phyloP scores from a whole-genome alignment of 1,140 invertebrate species.

The Ips nitidus region DNA sequence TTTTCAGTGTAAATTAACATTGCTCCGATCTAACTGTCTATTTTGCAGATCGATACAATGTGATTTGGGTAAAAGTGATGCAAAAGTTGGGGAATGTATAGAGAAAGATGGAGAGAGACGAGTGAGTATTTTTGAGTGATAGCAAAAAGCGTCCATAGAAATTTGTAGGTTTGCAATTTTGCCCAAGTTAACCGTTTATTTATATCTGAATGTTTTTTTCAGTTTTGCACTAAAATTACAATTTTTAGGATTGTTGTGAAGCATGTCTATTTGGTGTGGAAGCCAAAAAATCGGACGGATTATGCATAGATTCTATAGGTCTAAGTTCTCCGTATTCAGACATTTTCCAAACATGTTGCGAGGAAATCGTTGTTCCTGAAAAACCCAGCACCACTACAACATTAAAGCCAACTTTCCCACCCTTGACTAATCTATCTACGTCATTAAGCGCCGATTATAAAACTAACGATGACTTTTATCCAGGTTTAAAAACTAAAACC shows the following conservation, averaged over 20 bases:
- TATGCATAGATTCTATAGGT: constrained; percentile 38
- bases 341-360: constrained; percentile 45
- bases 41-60: constrained; percentile 39
- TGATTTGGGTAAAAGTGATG: constrained; percentile 38
- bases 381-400: constrained; percentile 37
- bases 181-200: neutral
- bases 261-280: constrained; percentile 46
- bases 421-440: neutral
- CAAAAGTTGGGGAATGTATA: constrained; percentile 28
- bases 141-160: neutral
- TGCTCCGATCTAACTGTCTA: neutral
- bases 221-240: neutral
- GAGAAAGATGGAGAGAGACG: constrained; percentile 28
- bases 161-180: neutral
- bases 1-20: neutral
- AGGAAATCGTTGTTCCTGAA: constrained; percentile 34
- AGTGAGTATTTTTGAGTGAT: constrained; percentile 16
- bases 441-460: neutral
- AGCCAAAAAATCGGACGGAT: constrained; percentile 28
- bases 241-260: constrained; percentile 47
- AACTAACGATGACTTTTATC: constrained; percentile 12
- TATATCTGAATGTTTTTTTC: constrained; percentile 1
- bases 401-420: constrained; percentile 6
- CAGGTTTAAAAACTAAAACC: constrained; percentile 7
- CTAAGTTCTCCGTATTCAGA: constrained; percentile 41